These are phyloP conservation scores for Tragelaphus imberbis DNA, from an alignment of 2,113 vertebrate genomes.

Conservation along the genomic window DNA sequence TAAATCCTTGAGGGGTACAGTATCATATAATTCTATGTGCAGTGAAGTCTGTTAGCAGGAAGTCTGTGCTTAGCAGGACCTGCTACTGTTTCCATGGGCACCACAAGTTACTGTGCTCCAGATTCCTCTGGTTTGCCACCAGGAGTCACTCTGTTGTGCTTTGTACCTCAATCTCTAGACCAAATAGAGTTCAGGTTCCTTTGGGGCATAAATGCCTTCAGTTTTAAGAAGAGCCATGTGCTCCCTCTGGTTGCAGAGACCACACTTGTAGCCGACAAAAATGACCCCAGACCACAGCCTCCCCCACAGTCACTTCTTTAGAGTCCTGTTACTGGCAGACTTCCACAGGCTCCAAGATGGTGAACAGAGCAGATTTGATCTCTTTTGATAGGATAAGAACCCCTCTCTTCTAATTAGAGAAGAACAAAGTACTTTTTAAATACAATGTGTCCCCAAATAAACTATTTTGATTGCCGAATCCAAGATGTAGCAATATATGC, in stretches of 20 bases:
- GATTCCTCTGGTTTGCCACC: background rate
- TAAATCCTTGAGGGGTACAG: slow-evolving; percentile 88
- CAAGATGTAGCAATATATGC: background rate
- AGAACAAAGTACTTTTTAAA: background rate
- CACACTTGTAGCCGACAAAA: background rate
- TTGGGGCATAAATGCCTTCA: background rate
- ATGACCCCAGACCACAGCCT: background rate
- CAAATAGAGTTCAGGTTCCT: background rate
- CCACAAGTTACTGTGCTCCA: background rate
- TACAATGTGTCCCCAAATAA: background rate
- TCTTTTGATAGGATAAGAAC: background rate
- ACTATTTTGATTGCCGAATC: background rate
- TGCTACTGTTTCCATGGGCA: background rate
- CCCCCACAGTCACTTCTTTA: background rate
- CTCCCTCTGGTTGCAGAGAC: background rate
- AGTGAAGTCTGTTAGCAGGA: background rate
- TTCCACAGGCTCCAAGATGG: background rate
- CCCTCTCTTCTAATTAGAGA: background rate
- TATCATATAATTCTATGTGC: slow-evolving; percentile 70
- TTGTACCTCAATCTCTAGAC: background rate
- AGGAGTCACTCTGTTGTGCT: background rate
- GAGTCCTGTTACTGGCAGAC: background rate
- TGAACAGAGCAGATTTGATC: background rate
- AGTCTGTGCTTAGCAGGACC: background rate
- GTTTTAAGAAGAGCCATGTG: background rate